phyloP scores from a whole-genome alignment of 2,797 vertebrate genomes.

The Garrulus glandarius region DNA sequence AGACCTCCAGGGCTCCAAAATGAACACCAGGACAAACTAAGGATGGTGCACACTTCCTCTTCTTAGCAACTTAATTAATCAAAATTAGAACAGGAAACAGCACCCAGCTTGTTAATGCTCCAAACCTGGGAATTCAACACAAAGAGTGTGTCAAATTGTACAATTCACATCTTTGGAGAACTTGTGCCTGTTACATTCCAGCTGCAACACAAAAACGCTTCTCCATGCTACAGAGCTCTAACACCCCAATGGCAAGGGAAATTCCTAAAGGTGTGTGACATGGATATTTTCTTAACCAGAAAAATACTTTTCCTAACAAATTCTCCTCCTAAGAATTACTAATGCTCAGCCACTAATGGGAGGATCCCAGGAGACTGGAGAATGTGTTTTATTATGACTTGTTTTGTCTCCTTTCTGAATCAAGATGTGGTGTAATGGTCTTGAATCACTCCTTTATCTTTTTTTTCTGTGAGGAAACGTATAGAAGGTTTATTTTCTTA shows the following conservation, averaged over 20 bases:
- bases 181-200: background rate
- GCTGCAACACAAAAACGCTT: background rate
- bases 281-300: background rate
- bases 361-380: background rate
- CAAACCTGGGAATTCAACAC: background rate
- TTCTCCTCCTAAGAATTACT: background rate
- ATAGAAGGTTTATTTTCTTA: background rate
- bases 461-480: fast-evolving
- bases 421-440: background rate
- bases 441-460: background rate
- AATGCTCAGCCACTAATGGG: background rate
- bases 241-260: fast-evolving
- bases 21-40: background rate
- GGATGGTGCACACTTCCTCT: background rate
- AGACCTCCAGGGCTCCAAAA: background rate
- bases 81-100: background rate
- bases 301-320: background rate
- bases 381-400: background rate
- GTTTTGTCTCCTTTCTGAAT: background rate
- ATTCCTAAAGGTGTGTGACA: background rate
- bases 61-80: background rate
- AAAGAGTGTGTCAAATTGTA: background rate
- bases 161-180: background rate
- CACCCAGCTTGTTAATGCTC: background rate
- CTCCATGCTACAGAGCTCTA: background rate